Percentiles rank a stretch among this genome's conserved stretches.
Conservation (phyloP, 2,113 vertebrate species). For the Prionailurus viverrinus region DNA sequence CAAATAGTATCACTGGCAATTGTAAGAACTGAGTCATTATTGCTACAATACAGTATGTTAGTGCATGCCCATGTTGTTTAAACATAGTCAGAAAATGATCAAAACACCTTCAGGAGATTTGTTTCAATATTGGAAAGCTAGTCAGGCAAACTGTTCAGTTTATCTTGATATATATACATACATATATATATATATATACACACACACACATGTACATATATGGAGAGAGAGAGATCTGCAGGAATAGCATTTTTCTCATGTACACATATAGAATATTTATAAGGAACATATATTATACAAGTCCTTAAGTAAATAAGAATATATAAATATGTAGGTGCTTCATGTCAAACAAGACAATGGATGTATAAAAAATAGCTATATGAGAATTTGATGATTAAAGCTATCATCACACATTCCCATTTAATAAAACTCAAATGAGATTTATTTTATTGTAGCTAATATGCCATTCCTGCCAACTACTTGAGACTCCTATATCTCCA, state of each 20-base stretch:
- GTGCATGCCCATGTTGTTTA: not conserved
- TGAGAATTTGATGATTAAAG: constrained; percentile 74
- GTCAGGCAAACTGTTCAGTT: not conserved
- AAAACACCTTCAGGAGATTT: not conserved
- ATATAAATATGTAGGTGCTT: not conserved
- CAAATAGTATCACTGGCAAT: not conserved
- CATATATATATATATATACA: too few relatives aligned
- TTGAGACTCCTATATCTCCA: constrained; percentile 80
- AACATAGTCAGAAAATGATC: not conserved
- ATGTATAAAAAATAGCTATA: not conserved
- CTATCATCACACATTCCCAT: constrained; percentile 63
- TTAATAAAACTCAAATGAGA: constrained; percentile 69
- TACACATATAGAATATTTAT: not conserved
- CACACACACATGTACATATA: not conserved
- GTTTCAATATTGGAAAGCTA: not conserved
- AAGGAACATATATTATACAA: not conserved
- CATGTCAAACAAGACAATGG: not conserved
- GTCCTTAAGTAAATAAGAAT: not conserved
- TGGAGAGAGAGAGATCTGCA: not conserved
- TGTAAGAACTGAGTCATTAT: not conserved
- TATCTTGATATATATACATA: not conserved
- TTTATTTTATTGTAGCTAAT: constrained; percentile 75
- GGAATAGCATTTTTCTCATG: not conserved
- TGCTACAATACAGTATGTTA: not conserved
- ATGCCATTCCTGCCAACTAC: constrained; percentile 73